Evolutionary conservation across 1,140 invertebrate genomes (phyloP), one percentile per base, ranked within the genome.

Genomic region (Drosophila chauvacae): DNA sequence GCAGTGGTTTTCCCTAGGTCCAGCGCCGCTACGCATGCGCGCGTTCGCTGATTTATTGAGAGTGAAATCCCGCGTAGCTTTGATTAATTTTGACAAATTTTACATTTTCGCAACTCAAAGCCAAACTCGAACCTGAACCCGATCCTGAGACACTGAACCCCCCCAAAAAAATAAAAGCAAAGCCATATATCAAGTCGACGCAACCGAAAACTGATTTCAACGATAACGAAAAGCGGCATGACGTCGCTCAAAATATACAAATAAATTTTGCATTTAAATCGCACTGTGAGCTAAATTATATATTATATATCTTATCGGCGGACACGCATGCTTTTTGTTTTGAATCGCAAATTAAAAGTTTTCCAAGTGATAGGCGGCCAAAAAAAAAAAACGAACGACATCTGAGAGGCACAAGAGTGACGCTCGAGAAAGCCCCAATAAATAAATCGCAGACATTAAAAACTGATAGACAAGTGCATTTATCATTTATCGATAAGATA

Each of bases 51-150:
- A 88, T 87, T 87, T 87, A 87, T 87, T 68, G 84, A 80, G 85
- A 88, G 84, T 88, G 84, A 88, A 90, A 88, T 90, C 68, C 74
- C 61, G 83, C 64, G 55, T 23, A 60, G 65, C 73, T 61, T 88
- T 88, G 85, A 90, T 90, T 90, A 90, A 88, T 90, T 90, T 81
- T 85, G 85, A 90, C 85, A 85, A 90, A 88, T 90, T 90, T 68
- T 55, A 45, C 56, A 39, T 57, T 69, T 69, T 69, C 37, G 62
- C 73, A 57, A 64, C 35, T 37, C 44, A 23, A 47, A 44, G 42
- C 42, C 35, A 47, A 65, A 72, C 42, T 71, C n/a, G 53, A 63
- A 33, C 35, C 44, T 48, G 64, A 66, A 68, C 65, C 48, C 20
- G 63, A 70, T 56, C 66, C 33, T 13, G 30, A 62, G 48, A 70